These are phyloP conservation scores for Hoplostethus atlanticus DNA, from an alignment of 2,797 vertebrate species.

Conservation along the genomic window DNA sequence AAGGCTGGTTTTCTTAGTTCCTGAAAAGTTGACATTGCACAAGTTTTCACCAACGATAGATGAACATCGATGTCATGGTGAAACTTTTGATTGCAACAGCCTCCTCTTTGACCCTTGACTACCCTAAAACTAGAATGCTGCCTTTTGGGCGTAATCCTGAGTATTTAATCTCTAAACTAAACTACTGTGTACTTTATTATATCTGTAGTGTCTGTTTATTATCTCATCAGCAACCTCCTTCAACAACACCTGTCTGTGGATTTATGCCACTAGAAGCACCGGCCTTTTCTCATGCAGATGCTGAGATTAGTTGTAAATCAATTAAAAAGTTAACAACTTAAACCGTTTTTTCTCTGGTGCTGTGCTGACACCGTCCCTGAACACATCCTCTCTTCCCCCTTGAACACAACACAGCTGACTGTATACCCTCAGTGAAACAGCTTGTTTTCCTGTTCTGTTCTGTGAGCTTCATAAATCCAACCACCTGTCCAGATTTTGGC, in stretches of 20 bases:
- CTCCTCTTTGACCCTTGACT: too few species aligned
- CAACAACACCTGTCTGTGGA: slow-evolving; percentile 33
- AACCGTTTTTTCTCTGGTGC: slow-evolving; percentile 10
- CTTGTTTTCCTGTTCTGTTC: slow-evolving; percentile 48
- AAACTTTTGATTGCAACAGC: too few species aligned
- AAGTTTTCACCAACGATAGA: too few species aligned
- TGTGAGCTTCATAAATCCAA: slow-evolving; percentile 43
- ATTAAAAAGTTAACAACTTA: slow-evolving; percentile 41
- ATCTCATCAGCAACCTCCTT: background rate
- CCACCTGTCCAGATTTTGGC: slow-evolving; percentile 53
- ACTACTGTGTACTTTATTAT: too few species aligned
- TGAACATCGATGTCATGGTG: too few species aligned
- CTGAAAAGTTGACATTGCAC: too few species aligned
- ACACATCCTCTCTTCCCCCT: slow-evolving; percentile 37
- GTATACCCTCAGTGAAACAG: slow-evolving; percentile 24
- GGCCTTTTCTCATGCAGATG: slow-evolving; percentile 40
- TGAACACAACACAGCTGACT: slow-evolving; percentile 47
- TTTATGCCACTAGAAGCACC: background rate
- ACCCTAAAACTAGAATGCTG: too few species aligned
- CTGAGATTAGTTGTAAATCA: slow-evolving; percentile 10
- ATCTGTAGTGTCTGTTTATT: too few species aligned
- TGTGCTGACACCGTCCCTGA: slow-evolving; percentile 19
- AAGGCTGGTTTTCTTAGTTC: too few species aligned
- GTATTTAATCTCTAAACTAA: too few species aligned
- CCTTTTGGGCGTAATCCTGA: too few species aligned